Conservation (phyloP, 1,140 invertebrate species). For the Dryas iulia region DNA sequence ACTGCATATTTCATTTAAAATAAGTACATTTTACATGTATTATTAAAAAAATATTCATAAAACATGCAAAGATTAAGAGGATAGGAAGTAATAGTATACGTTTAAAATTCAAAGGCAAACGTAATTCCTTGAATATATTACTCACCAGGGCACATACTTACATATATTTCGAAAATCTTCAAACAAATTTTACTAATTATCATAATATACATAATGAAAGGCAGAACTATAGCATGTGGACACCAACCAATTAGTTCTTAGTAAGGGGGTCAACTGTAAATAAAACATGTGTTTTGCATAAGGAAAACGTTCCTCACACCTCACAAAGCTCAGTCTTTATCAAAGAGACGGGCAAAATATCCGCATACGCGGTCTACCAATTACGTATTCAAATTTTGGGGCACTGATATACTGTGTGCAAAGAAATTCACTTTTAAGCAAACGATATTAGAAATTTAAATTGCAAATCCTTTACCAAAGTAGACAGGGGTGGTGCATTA, state of each 20-base stretch:
- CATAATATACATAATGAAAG: constrained; percentile 2
- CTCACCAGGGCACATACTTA: neutral
- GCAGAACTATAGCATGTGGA: neutral
- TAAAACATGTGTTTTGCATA: constrained; percentile 14
- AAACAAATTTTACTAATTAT: neutral
- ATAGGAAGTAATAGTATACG: no score
- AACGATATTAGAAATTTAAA: constrained; percentile 47
- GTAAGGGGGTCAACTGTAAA: constrained; percentile 6
- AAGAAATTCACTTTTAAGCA: constrained; percentile 36
- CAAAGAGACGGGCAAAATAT: constrained; percentile 13
- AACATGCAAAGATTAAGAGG: no score
- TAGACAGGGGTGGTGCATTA: constrained; percentile 35
- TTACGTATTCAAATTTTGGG: constrained; percentile 54
- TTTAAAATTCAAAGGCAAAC: neutral
- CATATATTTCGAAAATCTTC: neutral
- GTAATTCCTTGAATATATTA: neutral
- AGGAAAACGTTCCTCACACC: constrained; percentile 20
- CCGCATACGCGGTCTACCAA: constrained; percentile 21
- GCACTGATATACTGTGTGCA: constrained; percentile 31
- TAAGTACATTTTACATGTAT: no score
- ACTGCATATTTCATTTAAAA: no score
- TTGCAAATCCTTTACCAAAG: constrained; percentile 46
- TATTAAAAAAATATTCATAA: no score
- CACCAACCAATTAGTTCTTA: constrained; percentile 8
- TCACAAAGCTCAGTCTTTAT: constrained; percentile 21